phyloP scores from a whole-genome alignment of 2,888 invertebrate species.

The Toxonevra muliebris region DNA sequence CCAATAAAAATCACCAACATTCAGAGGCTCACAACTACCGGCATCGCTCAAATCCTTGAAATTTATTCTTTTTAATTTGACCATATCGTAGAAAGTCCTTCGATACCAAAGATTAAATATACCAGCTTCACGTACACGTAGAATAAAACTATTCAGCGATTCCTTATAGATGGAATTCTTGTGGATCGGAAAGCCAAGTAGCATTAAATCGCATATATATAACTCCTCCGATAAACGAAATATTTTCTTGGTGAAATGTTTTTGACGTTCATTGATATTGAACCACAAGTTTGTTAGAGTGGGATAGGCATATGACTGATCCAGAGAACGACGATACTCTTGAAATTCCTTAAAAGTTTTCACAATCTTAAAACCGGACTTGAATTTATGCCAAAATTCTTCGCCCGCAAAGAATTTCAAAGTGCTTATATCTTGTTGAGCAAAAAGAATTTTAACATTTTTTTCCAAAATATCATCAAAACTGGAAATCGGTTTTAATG shows the following conservation, averaged over 20 bases:
- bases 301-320: constrained; percentile 14
- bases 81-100: constrained; percentile 34
- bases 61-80: constrained; percentile 17
- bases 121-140: constrained; percentile 29
- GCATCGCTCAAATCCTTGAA: constrained; percentile 18
- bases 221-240: constrained; percentile 19
- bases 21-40: constrained; percentile 12
- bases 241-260: constrained; percentile 13
- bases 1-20: constrained; percentile 31
- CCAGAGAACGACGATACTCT: constrained; percentile 11
- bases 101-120: constrained; percentile 39
- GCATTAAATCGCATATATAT: background rate
- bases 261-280: constrained; percentile 12
- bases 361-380: background rate
- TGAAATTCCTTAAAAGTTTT: constrained; percentile 20
- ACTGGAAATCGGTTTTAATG: background rate
- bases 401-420: constrained; percentile 9
- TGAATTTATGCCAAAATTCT: constrained; percentile 11
- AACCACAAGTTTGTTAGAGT: constrained; percentile 9
- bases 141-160: constrained; percentile 33
- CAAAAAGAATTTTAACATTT: constrained; percentile 11
- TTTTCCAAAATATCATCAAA: background rate
- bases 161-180: constrained; percentile 42
- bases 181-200: constrained; percentile 13
- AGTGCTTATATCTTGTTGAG: background rate